These are phyloP conservation scores for Podotricha telesiphe DNA, from an alignment of 2,888 invertebrate species.

Conservation along the genomic window DNA sequence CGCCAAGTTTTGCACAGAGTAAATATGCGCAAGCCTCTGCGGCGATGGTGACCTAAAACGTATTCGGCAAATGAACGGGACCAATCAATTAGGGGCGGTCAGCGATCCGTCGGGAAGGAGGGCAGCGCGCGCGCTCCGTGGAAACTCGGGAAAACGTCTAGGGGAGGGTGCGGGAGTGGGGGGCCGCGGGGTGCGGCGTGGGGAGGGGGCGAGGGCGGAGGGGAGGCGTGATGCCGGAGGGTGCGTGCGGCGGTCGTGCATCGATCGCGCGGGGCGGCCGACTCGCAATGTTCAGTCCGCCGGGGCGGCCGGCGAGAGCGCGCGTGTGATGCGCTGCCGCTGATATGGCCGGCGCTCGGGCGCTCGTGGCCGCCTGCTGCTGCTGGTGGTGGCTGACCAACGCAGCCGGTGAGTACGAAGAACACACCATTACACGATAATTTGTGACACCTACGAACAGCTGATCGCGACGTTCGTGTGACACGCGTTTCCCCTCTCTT, in stretches of 20 bases:
- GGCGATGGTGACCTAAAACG: constrained; percentile 80
- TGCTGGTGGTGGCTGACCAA: constrained; percentile 82
- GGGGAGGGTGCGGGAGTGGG: constrained; percentile 58
- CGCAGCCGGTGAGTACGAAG: constrained; percentile 78
- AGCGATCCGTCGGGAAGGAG: constrained; percentile 81
- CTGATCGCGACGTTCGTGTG: constrained; percentile 59
- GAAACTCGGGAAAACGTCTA: constrained; percentile 79
- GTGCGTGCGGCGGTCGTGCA: constrained; percentile 76
- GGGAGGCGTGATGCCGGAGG: constrained; percentile 65
- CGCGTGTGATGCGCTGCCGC: constrained; percentile 82
- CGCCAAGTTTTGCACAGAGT: constrained; percentile 39
- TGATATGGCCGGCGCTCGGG: constrained; percentile 83
- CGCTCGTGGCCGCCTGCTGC: constrained; percentile 82
- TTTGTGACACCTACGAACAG: constrained; percentile 54
- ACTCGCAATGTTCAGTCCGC: constrained; percentile 69
- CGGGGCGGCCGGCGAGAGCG: constrained; percentile 83
- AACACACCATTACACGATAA: constrained; percentile 13
- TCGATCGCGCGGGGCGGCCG: constrained; percentile 58
- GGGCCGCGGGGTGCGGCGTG: constrained; percentile 53
- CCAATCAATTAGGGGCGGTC: constrained; percentile 83
- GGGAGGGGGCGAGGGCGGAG: constrained; percentile 59
- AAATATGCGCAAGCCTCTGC: constrained; percentile 66
- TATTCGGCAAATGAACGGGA: constrained; percentile 76
- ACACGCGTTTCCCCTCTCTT: constrained; percentile 52
- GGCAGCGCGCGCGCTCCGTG: constrained; percentile 84